phyloP scores from a whole-genome alignment of 1,140 invertebrate species.

The Philotrypesis tridentata region DNA sequence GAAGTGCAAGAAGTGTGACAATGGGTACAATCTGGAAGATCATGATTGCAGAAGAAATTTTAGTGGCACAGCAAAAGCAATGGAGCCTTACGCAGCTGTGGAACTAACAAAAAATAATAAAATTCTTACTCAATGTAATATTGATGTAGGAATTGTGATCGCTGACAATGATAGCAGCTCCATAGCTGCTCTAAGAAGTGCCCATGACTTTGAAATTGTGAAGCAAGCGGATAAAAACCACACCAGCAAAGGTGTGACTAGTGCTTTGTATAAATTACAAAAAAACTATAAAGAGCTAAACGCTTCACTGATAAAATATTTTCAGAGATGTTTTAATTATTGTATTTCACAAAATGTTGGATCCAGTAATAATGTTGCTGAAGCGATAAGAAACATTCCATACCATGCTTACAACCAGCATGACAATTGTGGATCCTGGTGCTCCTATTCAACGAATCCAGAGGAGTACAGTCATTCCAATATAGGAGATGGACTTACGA shows the following conservation, averaged over 20 bases:
- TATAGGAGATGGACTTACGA: slow-evolving; percentile 48
- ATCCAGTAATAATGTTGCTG: slow-evolving; percentile 39
- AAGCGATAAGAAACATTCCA: too few species aligned
- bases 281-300: slow-evolving; percentile 48
- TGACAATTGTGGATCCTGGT: slow-evolving; percentile 50
- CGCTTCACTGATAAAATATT: slow-evolving; percentile 44
- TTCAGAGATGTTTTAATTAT: slow-evolving; percentile 50
- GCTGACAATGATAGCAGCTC: slow-evolving; percentile 51
- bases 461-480: too few species aligned
- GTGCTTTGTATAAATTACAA: too few species aligned
- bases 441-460: slow-evolving; percentile 33
- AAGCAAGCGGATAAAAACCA: slow-evolving; percentile 53
- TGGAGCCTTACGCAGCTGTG: too few species aligned
- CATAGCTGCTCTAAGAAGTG: too few species aligned
- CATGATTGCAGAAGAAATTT: slow-evolving; percentile 53
- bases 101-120: too few species aligned
- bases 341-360: slow-evolving; percentile 51
- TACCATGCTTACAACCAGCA: slow-evolving; percentile 50
- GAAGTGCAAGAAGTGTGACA: slow-evolving; percentile 51
- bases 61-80: too few species aligned
- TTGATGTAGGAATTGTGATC: slow-evolving; percentile 41
- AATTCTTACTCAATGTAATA: slow-evolving; percentile 39
- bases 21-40: slow-evolving; percentile 34
- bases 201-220: slow-evolving; percentile 45
- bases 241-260: too few species aligned